A percentile compares a stretch with the other conserved stretches of the same genome.
These are phyloP conservation scores for Cecidostiba fungosa DNA, from an alignment of 2,888 invertebrate species.

Conservation along the genomic window DNA sequence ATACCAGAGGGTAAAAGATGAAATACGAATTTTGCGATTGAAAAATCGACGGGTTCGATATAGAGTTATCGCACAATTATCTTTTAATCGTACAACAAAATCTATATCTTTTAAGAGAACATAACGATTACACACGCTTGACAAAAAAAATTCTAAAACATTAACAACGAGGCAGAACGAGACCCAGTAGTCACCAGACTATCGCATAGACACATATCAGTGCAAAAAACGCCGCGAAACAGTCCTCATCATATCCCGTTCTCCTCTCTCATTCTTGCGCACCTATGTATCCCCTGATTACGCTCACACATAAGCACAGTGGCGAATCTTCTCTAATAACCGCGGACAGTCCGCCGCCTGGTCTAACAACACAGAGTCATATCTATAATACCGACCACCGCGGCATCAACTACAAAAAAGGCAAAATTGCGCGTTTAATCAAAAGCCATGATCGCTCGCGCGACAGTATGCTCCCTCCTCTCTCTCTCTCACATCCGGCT, in stretches of 20 bases:
- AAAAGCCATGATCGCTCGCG: background rate
- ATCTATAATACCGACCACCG: too few species aligned
- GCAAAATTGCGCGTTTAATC: constrained; percentile 55
- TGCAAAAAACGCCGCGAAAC: background rate
- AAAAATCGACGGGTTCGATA: too few species aligned
- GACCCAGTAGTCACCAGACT: background rate
- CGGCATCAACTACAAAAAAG: constrained; percentile 20
- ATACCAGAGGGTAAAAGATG: too few species aligned
- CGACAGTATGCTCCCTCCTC: background rate
- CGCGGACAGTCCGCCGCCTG: constrained; percentile 15
- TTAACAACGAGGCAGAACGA: background rate
- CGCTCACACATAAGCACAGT: background rate
- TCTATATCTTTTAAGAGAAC: too few species aligned
- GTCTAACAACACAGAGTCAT: background rate
- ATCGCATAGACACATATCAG: background rate
- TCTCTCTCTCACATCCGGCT: constrained; percentile 14
- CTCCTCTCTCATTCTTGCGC: background rate
- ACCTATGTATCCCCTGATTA: constrained; percentile 1
- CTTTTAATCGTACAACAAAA: too few species aligned
- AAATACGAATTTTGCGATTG: too few species aligned
- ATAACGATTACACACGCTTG: background rate
- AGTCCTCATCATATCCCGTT: background rate
- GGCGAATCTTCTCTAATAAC: constrained; percentile 4
- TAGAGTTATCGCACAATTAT: too few species aligned
- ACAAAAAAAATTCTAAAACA: background rate